phyloP scores from a whole-genome alignment of 2,113 vertebrate species.

The Numenius arquata region DNA sequence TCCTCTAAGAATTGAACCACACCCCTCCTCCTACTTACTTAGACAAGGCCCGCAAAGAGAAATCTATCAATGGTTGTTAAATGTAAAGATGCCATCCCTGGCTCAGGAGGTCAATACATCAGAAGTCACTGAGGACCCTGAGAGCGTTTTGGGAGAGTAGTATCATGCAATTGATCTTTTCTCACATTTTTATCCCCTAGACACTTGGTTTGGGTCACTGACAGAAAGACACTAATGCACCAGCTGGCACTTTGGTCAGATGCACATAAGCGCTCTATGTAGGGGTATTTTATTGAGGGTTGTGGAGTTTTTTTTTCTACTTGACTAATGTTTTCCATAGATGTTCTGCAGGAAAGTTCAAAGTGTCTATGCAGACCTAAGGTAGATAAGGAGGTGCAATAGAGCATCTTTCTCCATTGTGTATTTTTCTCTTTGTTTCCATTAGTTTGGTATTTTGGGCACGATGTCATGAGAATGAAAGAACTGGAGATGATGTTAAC shows the following conservation, averaged over 20 bases:
- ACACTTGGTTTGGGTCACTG: neutral
- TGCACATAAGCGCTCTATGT: rapidly evolving
- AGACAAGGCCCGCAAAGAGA: neutral
- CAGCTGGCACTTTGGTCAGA: neutral
- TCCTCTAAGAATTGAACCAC: neutral
- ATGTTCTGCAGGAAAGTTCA: neutral
- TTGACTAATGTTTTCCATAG: neutral
- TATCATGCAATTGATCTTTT: neutral
- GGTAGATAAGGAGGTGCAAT: neutral
- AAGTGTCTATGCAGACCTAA: neutral
- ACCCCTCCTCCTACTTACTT: neutral
- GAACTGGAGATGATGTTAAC: neutral
- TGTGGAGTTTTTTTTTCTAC: neutral
- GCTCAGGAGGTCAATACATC: neutral
- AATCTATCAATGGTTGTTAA: neutral
- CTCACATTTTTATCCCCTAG: neutral
- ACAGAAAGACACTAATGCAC: neutral
- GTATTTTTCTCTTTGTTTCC: neutral
- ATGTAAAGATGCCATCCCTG: neutral
- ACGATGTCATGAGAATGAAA: neutral
- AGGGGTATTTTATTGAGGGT: neutral
- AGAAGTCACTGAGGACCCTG: neutral
- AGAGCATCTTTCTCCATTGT: neutral
- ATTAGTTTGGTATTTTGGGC: neutral
- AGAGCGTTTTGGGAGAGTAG: neutral